Conservation (phyloP, 2,113 vertebrate genomes). For the Arenaria interpres region DNA sequence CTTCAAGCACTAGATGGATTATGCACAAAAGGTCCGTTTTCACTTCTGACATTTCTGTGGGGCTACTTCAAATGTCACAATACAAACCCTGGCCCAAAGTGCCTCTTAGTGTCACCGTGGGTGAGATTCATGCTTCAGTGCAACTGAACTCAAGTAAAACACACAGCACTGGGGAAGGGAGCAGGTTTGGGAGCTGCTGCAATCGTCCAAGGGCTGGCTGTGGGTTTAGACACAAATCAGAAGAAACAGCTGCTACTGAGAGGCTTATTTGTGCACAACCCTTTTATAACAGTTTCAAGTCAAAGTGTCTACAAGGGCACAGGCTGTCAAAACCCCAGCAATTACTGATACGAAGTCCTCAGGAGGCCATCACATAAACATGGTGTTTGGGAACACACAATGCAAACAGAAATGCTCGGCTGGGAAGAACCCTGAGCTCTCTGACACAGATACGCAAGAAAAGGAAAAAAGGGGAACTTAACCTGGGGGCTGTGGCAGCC, state of each 20-base stretch:
- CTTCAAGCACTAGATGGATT: not conserved
- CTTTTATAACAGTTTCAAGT: not conserved
- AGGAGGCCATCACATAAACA: not conserved
- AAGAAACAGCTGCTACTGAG: fast-evolving
- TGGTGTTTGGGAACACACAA: not conserved
- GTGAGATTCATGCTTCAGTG: not conserved
- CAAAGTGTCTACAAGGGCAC: not conserved
- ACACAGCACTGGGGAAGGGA: not conserved
- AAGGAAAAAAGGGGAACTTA: slow-evolving; percentile 10
- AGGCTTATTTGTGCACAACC: not conserved
- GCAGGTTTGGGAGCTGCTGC: not conserved
- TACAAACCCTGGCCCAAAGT: not conserved
- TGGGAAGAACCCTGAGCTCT: not conserved
- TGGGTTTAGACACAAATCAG: not conserved
- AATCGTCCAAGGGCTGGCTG: not conserved
- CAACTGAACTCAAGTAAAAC: not conserved
- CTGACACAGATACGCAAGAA: not conserved
- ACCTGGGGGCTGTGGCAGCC: not conserved
- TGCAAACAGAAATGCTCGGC: slow-evolving; percentile 24
- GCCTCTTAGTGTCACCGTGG: not conserved
- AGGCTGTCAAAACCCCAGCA: not conserved
- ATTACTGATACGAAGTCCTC: not conserved
- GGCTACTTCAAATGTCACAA: not conserved
- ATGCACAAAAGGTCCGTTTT: not conserved
- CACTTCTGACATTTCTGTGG: not conserved